phyloP scores from a whole-genome alignment of 2,888 invertebrate genomes.

The Formica aserva region DNA sequence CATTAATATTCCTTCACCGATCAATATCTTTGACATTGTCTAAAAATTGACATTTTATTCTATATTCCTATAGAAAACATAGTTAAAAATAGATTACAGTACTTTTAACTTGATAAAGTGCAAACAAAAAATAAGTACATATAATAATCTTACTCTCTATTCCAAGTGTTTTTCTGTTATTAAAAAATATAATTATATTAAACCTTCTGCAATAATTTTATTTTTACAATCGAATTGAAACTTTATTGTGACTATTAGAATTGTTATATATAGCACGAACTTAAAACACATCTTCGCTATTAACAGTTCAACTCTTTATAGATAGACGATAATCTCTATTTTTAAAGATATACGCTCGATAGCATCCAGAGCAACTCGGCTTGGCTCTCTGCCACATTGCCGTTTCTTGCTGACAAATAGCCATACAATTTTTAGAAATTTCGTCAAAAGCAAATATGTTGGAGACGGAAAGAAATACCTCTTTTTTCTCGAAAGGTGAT shows the following conservation, averaged over 20 bases:
- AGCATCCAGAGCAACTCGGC: slow-evolving; percentile 2
- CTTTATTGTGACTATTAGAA: neutral
- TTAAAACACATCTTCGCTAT: slow-evolving; percentile 20
- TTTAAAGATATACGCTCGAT: slow-evolving; percentile 20
- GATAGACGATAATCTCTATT: slow-evolving; percentile 38
- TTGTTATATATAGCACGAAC: neutral
- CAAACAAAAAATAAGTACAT: neutral
- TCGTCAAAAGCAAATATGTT: neutral
- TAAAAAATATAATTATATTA: neutral
- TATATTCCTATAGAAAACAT: neutral
- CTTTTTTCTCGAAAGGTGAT: slow-evolving; percentile 15
- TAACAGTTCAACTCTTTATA: slow-evolving; percentile 13
- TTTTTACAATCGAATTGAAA: neutral
- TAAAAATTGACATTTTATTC: neutral
- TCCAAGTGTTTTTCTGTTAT: neutral
- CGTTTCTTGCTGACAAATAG: neutral
- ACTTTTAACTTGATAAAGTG: neutral
- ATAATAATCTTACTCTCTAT: neutral
- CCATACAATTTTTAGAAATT: neutral
- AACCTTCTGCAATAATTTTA: neutral
- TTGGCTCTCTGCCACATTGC: slow-evolving; percentile 13
- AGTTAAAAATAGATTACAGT: neutral
- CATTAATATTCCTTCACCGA: neutral
- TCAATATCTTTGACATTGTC: neutral
- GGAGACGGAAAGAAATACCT: neutral